phyloP scores from a whole-genome alignment of 2,797 vertebrate species.

The Ibycter americanus region DNA sequence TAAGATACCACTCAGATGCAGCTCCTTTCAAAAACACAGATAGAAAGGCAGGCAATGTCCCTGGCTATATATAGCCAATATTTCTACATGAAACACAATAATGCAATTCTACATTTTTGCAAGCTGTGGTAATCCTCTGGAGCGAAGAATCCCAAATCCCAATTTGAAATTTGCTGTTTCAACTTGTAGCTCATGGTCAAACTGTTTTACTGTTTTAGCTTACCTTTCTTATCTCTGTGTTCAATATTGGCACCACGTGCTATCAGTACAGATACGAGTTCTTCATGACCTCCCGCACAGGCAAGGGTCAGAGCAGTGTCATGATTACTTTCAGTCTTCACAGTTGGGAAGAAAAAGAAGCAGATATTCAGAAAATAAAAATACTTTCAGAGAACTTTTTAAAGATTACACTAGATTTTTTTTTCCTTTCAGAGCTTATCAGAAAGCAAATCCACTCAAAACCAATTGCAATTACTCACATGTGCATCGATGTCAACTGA shows the following conservation, averaged over 20 bases:
- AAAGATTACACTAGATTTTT: background rate
- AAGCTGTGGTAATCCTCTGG: background rate
- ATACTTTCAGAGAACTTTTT: background rate
- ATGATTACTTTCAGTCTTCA: slow-evolving; percentile 97
- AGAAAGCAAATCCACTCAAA: background rate
- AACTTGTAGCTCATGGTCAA: fast-evolving
- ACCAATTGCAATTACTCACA: slow-evolving; percentile 77
- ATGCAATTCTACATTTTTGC: background rate
- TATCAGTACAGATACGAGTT: slow-evolving; percentile 96
- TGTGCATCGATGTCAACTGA: slow-evolving; percentile 98
- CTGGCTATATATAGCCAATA: background rate
- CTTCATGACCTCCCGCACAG: slow-evolving; percentile 96
- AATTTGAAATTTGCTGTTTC: background rate
- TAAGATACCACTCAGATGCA: background rate
- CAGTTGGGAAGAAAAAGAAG: background rate
- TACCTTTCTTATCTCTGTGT: slow-evolving; percentile 98
- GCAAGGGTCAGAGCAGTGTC: slow-evolving; percentile 98
- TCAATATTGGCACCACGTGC: slow-evolving; percentile 97
- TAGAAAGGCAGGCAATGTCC: background rate
- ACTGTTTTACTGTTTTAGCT: background rate
- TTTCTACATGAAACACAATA: background rate
- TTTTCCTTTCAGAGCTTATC: background rate
- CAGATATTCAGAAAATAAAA: background rate
- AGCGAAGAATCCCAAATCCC: background rate
- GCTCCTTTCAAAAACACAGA: background rate